Conservation (phyloP, 1,140 invertebrate species). For the Macrostomum lignano region DNA sequence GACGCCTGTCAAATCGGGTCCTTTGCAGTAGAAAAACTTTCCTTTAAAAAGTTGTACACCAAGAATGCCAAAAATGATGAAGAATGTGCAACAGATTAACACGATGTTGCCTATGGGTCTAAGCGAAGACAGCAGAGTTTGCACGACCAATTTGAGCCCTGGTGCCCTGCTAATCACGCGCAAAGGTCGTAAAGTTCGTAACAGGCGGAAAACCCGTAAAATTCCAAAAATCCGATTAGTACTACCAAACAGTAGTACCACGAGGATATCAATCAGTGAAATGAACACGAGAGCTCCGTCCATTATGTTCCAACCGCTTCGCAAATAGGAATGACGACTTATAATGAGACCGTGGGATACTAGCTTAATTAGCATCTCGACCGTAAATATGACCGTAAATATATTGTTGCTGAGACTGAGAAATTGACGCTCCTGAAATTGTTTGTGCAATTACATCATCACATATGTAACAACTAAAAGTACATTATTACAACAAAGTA, state of each 20-base stretch:
- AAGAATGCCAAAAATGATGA: constrained; percentile 95
- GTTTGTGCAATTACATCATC: too few relatives aligned
- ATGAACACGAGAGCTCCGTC: constrained; percentile 85
- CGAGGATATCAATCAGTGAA: constrained; percentile 75
- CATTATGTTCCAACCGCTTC: constrained; percentile 97
- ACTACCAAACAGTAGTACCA: constrained; percentile 60
- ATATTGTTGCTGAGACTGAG: constrained; percentile 70
- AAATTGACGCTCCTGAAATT: constrained; percentile 51
- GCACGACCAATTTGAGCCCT: constrained; percentile 87
- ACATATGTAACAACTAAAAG: too few relatives aligned
- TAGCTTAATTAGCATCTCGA: constrained; percentile 92
- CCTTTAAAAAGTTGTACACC: constrained; percentile 84
- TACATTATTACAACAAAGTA: too few relatives aligned
- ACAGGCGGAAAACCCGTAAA: constrained; percentile 70
- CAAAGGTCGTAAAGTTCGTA: constrained; percentile 73
- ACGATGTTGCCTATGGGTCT: constrained; percentile 98
- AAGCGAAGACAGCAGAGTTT: constrained; percentile 80
- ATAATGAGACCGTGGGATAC: constrained; percentile 74
- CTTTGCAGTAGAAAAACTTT: constrained; percentile 52
- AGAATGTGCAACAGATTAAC: constrained; percentile 95
- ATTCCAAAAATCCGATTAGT: constrained; percentile 90
- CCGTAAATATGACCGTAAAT: constrained; percentile 74
- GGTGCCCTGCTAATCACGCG: constrained; percentile 91
- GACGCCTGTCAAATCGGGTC: constrained; percentile 42
- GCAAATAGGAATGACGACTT: constrained; percentile 71